Percentiles rank a stretch among this genome's conserved stretches.
Evolutionary conservation across 2,113 vertebrate genomes (phyloP).

Genomic region (Ammodytes dubius): DNA sequence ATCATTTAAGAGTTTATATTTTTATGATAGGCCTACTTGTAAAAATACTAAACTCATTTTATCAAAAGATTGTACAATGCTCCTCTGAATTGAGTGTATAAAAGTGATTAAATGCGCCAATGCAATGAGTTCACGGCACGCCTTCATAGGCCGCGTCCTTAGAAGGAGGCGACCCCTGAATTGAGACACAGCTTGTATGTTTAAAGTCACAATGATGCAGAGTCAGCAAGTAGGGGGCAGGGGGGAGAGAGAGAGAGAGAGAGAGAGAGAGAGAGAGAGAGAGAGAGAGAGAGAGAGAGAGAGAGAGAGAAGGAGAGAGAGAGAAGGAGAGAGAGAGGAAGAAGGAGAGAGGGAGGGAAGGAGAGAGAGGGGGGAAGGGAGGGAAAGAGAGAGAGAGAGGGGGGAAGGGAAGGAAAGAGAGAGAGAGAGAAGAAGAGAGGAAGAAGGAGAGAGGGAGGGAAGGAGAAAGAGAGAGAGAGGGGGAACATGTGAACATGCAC

Average conservation of each 20-base stretch:
- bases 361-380: conserved; percentile 30
- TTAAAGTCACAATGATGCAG: conserved; percentile 12
- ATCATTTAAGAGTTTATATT: too few species aligned
- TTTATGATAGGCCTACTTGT: too few species aligned
- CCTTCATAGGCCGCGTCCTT: too few species aligned
- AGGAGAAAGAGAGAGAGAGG: conserved; percentile 8
- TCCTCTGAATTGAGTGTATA: too few species aligned
- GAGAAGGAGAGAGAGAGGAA: too few species aligned
- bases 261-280: conserved; percentile 38
- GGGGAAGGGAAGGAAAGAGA: conserved; percentile 41
- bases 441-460: conserved; percentile 27
- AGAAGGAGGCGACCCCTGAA: too few species aligned
- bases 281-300: conserved; percentile 3
- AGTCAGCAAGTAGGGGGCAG: conserved; percentile 52
- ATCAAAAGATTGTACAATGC: too few species aligned
- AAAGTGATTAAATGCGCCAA: too few species aligned
- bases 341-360: too few species aligned
- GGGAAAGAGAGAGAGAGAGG: conserved; percentile 27
- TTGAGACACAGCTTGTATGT: too few species aligned
- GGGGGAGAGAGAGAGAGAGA: conserved; percentile 25
- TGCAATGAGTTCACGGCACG: too few species aligned
- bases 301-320: conserved; percentile 39
- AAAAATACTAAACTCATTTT: too few species aligned
- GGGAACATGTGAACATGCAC: conserved; percentile 37
- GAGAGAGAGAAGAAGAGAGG: conserved; percentile 22